These are phyloP conservation scores for Stegodyphus dumicola DNA, from an alignment of 1,140 invertebrate genomes.

Conservation along the genomic window DNA sequence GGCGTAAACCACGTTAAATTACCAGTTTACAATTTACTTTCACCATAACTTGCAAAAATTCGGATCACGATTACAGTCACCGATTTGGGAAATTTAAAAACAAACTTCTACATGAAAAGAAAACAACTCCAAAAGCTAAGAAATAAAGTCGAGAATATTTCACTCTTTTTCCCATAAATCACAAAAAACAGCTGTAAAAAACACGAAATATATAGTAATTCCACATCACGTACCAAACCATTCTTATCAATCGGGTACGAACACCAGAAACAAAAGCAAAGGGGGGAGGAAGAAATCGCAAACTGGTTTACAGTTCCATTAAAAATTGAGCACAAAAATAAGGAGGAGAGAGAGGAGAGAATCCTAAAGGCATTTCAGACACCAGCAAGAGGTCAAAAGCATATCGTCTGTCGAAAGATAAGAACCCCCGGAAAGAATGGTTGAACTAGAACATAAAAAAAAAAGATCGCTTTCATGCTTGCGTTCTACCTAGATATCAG, in stretches of 20 bases:
- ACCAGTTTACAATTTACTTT: too few species aligned
- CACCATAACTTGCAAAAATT: too few species aligned
- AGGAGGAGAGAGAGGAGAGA: not conserved
- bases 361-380: constrained; percentile 18
- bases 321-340: too few species aligned
- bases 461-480: constrained; percentile 13
- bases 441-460: not conserved
- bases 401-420: constrained; percentile 36
- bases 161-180: not conserved
- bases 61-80: too few species aligned
- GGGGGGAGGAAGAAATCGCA: not conserved
- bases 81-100: too few species aligned
- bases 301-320: constrained; percentile 9
- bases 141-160: too few species aligned
- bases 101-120: too few species aligned
- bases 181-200: not conserved
- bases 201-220: constrained; percentile 11
- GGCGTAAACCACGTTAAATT: too few species aligned
- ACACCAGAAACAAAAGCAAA: not conserved
- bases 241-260: not conserved
- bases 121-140: too few species aligned
- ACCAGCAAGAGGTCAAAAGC: constrained; percentile 19
- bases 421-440: constrained; percentile 19
- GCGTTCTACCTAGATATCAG: not conserved
- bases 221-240: constrained; percentile 30